Conservation (phyloP, 2,797 vertebrate species). For the Tauraco hartlaubi region DNA sequence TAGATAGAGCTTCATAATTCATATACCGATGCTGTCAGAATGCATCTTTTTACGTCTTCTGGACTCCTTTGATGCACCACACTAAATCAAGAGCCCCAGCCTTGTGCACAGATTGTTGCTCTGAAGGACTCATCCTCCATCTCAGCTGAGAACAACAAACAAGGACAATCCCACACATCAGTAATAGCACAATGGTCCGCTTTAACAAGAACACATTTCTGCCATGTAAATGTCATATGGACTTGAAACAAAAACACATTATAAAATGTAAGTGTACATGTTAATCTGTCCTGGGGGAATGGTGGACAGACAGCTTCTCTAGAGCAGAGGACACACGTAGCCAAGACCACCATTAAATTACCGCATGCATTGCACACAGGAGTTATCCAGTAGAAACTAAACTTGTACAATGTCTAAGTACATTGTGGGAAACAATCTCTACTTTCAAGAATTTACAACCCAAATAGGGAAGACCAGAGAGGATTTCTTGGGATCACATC, state of each 20-base stretch:
- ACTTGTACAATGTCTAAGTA: neutral
- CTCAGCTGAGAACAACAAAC: neutral
- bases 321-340: neutral
- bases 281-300: neutral
- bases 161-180: neutral
- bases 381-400: neutral
- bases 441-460: neutral
- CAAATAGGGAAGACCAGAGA: neutral
- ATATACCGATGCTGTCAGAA: neutral
- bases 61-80: neutral
- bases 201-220: neutral
- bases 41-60: neutral
- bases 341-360: neutral
- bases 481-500: neutral
- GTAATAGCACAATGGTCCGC: fast-evolving
- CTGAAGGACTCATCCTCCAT: neutral
- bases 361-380: neutral
- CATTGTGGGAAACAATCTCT: neutral
- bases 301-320: neutral
- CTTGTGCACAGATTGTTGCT: neutral
- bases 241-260: neutral
- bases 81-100: neutral
- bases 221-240: neutral
- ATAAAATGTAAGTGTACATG: fast-evolving
- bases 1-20: neutral